Percentiles rank a stretch among this genome's conserved stretches.
phyloP scores from a whole-genome alignment of 2,113 vertebrate genomes.

The Ciconia stormi region DNA sequence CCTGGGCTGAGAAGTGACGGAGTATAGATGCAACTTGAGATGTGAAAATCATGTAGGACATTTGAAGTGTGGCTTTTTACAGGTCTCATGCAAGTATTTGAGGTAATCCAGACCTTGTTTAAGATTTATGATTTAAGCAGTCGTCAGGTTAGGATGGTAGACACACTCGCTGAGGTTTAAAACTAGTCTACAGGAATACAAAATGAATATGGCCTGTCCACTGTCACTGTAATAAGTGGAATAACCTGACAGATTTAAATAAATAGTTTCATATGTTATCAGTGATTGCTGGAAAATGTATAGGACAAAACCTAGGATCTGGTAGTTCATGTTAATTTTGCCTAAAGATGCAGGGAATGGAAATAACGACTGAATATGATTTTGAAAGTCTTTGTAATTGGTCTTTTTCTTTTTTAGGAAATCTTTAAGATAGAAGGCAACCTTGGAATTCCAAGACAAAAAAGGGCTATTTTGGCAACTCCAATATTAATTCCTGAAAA shows the following conservation, averaged over 20 bases:
- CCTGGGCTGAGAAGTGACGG: background rate
- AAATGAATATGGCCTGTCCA: background rate
- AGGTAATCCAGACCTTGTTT: background rate
- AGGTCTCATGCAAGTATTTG: background rate
- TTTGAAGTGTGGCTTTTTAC: background rate
- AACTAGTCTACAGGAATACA: background rate
- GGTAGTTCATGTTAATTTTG: background rate
- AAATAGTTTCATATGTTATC: background rate
- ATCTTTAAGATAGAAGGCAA: slow-evolving; percentile 80
- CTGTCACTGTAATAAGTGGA: background rate
- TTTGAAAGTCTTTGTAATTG: background rate
- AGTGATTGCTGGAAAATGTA: background rate
- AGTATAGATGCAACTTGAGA: background rate
- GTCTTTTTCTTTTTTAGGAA: slow-evolving; percentile 75
- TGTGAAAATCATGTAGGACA: background rate
- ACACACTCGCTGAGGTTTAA: background rate
- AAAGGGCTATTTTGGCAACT: slow-evolving; percentile 88
- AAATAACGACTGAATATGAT: background rate
- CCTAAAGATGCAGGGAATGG: background rate
- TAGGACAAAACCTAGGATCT: background rate
- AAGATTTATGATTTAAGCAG: background rate
- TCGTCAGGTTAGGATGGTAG: background rate
- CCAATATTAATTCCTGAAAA: slow-evolving; percentile 91
- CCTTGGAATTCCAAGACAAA: slow-evolving; percentile 80
- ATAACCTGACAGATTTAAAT: background rate